These are phyloP conservation scores for Rotaria socialis DNA, from an alignment of 2,888 invertebrate genomes.

Conservation along the genomic window DNA sequence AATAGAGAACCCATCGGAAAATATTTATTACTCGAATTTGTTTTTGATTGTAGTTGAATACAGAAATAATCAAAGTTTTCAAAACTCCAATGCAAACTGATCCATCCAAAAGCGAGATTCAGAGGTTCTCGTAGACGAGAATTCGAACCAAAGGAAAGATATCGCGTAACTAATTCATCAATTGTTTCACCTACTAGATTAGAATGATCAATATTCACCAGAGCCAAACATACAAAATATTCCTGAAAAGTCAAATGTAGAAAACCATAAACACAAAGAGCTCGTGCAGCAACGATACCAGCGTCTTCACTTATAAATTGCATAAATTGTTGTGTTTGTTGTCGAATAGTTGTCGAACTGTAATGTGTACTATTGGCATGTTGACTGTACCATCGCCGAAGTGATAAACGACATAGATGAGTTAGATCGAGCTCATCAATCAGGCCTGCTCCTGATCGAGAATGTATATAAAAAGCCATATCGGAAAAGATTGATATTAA, in stretches of 20 bases:
- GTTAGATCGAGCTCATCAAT: background rate
- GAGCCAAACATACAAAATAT: background rate
- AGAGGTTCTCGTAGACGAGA: background rate
- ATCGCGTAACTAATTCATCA: background rate
- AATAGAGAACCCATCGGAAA: background rate
- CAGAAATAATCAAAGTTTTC: background rate
- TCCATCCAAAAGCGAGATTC: background rate
- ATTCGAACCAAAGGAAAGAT: background rate
- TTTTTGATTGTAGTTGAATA: background rate
- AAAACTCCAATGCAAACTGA: background rate
- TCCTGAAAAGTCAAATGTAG: background rate
- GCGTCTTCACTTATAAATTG: background rate
- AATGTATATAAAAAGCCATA: background rate
- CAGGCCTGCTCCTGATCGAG: background rate
- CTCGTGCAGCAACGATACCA: background rate
- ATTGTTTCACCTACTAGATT: background rate
- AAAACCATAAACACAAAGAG: background rate
- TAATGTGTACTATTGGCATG: background rate
- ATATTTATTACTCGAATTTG: background rate
- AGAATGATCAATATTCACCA: background rate
- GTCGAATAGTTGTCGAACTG: background rate
- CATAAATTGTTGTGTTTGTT: background rate
- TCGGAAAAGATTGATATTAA: background rate
- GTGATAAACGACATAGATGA: background rate
- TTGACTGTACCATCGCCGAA: background rate